Evolutionary conservation across 2,797 vertebrate genomes (phyloP).

Genomic region (Lacerta agilis): DNA sequence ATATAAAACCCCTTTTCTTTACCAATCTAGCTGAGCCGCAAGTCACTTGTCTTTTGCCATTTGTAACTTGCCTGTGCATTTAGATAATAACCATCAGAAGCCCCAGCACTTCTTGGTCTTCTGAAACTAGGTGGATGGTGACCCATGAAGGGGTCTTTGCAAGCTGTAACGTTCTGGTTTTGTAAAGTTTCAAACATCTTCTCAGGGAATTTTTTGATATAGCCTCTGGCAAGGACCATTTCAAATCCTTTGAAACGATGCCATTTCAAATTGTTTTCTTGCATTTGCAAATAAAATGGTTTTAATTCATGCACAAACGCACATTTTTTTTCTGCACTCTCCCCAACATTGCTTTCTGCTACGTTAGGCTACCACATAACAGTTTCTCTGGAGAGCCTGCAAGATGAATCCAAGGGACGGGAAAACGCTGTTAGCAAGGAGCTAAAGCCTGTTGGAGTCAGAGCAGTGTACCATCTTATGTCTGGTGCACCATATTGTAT

Average conservation of each 20-base stretch:
- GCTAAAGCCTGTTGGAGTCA: neutral
- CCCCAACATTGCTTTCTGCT: rapidly evolving
- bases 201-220: neutral
- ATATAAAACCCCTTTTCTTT: too few species aligned
- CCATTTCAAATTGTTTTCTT: neutral
- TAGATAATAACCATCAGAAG: too few species aligned
- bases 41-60: too few species aligned
- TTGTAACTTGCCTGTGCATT: too few species aligned
- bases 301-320: neutral
- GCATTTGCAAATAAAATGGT: neutral
- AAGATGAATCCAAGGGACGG: neutral
- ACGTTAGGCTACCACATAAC: neutral
- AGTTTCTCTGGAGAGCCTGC: neutral
- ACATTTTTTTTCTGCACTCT: rapidly evolving
- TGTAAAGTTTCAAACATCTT: neutral
- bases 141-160: too few species aligned
- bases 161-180: neutral
- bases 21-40: too few species aligned
- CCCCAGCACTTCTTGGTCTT: neutral
- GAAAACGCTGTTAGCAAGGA: neutral
- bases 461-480: neutral
- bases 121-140: neutral
- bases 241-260: too few species aligned
- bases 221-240: neutral
- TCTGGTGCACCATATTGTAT: neutral